These are phyloP conservation scores for Dasysyrphus tricinctus DNA, from an alignment of 2,888 invertebrate genomes.

Conservation along the genomic window DNA sequence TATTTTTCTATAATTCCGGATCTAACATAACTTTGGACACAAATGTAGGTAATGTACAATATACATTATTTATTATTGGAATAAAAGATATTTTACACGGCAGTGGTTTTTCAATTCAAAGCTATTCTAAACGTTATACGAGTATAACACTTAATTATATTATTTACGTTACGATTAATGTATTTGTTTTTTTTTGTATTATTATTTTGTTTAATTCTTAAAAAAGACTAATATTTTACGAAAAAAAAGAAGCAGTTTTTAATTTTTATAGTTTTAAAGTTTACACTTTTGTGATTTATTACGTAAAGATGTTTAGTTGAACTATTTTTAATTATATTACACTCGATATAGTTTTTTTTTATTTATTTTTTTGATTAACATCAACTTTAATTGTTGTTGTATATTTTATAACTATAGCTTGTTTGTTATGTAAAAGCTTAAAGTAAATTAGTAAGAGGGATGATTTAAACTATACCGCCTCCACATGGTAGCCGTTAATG, in stretches of 20 bases:
- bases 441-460: conserved; percentile 23
- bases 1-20: background rate
- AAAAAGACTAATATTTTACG: background rate
- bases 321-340: conserved; percentile 8
- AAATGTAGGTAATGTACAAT: background rate
- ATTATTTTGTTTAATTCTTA: background rate
- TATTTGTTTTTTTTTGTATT: background rate
- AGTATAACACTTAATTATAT: background rate
- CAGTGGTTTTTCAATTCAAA: conserved; percentile 57
- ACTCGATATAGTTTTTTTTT: background rate
- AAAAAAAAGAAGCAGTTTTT: conserved; percentile 3
- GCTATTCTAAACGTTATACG: conserved; percentile 31
- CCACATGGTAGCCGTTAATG: conserved; percentile 31
- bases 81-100: conserved; percentile 56
- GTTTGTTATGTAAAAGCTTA: conserved; percentile 29
- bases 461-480: conserved; percentile 47
- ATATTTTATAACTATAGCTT: conserved; percentile 5
- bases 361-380: background rate
- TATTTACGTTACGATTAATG: conserved; percentile 9
- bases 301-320: conserved; percentile 35
- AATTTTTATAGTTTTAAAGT: conserved; percentile 2
- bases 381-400: background rate
- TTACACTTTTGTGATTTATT: conserved; percentile 25
- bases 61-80: conserved; percentile 9
- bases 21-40: conserved; percentile 11